Conservation (phyloP, 2,797 vertebrate genomes). For the Phrynocephalus forsythii region DNA sequence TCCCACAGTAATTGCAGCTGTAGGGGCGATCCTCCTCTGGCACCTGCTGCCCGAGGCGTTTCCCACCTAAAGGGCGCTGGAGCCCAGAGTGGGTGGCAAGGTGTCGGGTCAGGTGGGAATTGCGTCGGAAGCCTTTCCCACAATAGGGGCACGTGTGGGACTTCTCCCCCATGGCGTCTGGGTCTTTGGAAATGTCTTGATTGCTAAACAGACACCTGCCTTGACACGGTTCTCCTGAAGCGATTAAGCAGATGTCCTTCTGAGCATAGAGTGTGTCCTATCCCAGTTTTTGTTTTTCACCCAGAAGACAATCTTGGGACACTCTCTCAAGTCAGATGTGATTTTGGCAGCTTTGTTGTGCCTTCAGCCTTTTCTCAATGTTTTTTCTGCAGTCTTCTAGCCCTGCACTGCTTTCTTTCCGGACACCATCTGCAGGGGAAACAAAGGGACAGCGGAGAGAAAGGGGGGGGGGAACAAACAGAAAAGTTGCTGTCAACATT, state of each 20-base stretch:
- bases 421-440: neutral
- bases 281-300: neutral
- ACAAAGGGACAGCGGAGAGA: no score
- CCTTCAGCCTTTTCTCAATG: neutral
- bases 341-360: neutral
- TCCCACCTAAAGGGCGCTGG: slow-evolving; percentile 37
- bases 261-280: neutral
- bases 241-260: neutral
- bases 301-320: neutral
- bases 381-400: neutral
- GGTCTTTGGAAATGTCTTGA: neutral
- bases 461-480: neutral
- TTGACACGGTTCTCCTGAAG: neutral
- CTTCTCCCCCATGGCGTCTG: slow-evolving; percentile 33
- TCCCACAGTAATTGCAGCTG: slow-evolving; percentile 36
- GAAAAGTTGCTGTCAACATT: neutral
- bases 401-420: neutral
- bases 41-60: slow-evolving; percentile 32
- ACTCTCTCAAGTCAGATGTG: neutral
- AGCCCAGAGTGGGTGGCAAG: slow-evolving; percentile 33
- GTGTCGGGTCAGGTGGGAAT: slow-evolving; percentile 27
- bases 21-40: slow-evolving; percentile 33
- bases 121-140: slow-evolving; percentile 44
- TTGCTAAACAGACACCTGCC: neutral
- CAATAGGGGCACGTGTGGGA: slow-evolving; percentile 40